phyloP scores from a whole-genome alignment of 2,113 vertebrate genomes.

The Euleptes europaea region DNA sequence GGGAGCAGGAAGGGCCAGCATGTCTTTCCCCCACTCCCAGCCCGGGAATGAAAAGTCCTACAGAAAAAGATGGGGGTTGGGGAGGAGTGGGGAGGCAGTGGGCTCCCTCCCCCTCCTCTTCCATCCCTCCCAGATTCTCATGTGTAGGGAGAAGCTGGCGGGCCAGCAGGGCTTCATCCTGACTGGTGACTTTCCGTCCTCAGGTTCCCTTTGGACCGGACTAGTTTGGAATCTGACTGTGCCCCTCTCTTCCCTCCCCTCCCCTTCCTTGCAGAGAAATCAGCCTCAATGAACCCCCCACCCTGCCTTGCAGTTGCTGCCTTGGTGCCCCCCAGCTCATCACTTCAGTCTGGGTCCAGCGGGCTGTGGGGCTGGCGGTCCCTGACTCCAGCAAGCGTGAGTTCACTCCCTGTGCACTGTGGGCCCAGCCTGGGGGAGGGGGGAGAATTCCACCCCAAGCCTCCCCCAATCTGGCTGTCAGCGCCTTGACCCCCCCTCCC shows the following conservation, averaged over 20 bases:
- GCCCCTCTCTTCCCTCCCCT: neutral
- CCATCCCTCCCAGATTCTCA: too few species aligned
- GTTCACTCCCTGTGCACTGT: rapidly evolving
- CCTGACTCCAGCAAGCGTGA: neutral
- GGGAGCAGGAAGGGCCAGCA: neutral
- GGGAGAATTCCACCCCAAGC: neutral
- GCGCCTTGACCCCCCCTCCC: too few species aligned
- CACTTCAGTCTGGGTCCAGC: neutral
- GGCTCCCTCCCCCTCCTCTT: neutral
- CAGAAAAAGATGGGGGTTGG: rapidly evolving
- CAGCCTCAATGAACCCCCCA: neutral
- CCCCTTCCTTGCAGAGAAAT: neutral
- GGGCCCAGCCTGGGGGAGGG: neutral
- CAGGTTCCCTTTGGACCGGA: neutral
- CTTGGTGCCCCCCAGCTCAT: neutral
- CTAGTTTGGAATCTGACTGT: neutral
- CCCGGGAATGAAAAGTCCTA: neutral
- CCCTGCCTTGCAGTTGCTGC: neutral
- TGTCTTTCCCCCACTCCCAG: neutral
- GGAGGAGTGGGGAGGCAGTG: rapidly evolving
- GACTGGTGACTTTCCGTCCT: neutral
- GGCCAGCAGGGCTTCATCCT: too few species aligned
- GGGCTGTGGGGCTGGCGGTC: neutral
- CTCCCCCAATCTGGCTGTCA: neutral
- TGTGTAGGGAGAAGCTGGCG: too few species aligned